Evolutionary conservation across 2,888 invertebrate species (phyloP), one percentile per base, ranked within the genome.

Genomic region (Drosophila maculinotata): DNA sequence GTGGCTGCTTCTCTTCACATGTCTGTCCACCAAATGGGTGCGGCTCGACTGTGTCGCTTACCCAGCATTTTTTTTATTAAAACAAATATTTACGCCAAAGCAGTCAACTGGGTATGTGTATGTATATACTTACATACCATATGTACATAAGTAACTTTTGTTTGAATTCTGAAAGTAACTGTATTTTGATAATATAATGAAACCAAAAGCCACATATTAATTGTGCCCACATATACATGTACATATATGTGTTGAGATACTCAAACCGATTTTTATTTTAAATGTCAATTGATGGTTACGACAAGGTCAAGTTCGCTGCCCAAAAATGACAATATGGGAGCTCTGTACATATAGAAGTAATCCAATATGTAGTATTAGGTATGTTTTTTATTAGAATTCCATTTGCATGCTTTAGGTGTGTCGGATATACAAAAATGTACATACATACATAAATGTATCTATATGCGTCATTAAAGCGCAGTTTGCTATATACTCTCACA

Each of bases 231-330:
- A 25, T 25, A 39, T 30, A n/a, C n/a, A 2, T 12, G 12, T 20
- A 28, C 9, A n/a, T 5, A 14, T 15, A 17, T 15, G 9, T 20
- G 12, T 10, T 28, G 3, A 17, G 36, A 36, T 59, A 25, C 10
- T 51, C 25, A 30, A 51, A 31, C 28, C 30, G 10, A 26, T 59
- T 38, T 31, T 17, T 31, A 35, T 39, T 52, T 54, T 20, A 14
- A 9, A 69, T 49, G 67, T 62, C 69, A 78, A 66, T 47, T 57
- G 48, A 66, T 49, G 23, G 44, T 56, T 38, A 49, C 38, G 15
- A 9, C 53, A 77, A 76, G 74, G 76, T 76, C 63, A 77, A 54
- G 56, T 30, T 14, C 31, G 48, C 10, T 54, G 64, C 52, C 57
- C 58, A 70, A 76, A 70, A 54, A n/a, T 58, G 35, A 30, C 12